phyloP scores from a whole-genome alignment of 2,888 invertebrate species.

The Priocnemis perturbator region DNA sequence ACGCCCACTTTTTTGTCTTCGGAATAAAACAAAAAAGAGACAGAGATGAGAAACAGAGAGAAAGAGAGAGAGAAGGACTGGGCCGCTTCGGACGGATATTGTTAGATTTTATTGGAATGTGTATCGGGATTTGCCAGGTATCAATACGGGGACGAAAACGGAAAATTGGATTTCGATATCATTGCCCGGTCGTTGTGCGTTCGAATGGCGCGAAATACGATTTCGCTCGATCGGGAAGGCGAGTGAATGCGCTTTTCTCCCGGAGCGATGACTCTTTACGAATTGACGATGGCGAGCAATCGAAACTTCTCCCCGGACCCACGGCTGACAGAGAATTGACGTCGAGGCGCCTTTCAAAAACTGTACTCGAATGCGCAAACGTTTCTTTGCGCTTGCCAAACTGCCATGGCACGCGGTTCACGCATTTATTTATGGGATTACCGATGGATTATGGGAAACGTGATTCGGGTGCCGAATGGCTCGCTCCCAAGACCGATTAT shows the following conservation, averaged over 20 bases:
- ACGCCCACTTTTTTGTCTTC: constrained; percentile 29
- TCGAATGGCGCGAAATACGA: constrained; percentile 9
- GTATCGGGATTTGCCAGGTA: constrained; percentile 31
- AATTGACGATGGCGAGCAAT: background rate
- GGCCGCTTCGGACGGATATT: constrained; percentile 29
- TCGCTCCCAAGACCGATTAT: constrained; percentile 52
- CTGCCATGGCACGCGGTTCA: constrained; percentile 49
- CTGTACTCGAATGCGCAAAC: constrained; percentile 47
- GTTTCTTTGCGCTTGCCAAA: constrained; percentile 45
- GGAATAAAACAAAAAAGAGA: constrained; percentile 20
- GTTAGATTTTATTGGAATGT: constrained; percentile 41
- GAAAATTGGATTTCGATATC: constrained; percentile 21
- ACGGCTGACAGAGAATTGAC: constrained; percentile 17
- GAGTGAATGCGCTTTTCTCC: constrained; percentile 2
- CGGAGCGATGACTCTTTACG: constrained; percentile 8
- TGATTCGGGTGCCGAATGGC: constrained; percentile 59
- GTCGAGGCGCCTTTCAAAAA: too few species aligned
- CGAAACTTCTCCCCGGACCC: background rate
- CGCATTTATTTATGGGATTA: constrained; percentile 70
- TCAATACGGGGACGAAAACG: constrained; percentile 18
- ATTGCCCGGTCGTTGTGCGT: background rate
- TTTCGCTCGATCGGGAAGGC: constrained; percentile 14
- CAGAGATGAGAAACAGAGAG: background rate
- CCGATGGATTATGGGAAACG: constrained; percentile 65
- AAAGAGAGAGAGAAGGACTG: background rate